Evolutionary conservation across 2,113 vertebrate species (phyloP).

Genomic region (Picathartes gymnocephalus): DNA sequence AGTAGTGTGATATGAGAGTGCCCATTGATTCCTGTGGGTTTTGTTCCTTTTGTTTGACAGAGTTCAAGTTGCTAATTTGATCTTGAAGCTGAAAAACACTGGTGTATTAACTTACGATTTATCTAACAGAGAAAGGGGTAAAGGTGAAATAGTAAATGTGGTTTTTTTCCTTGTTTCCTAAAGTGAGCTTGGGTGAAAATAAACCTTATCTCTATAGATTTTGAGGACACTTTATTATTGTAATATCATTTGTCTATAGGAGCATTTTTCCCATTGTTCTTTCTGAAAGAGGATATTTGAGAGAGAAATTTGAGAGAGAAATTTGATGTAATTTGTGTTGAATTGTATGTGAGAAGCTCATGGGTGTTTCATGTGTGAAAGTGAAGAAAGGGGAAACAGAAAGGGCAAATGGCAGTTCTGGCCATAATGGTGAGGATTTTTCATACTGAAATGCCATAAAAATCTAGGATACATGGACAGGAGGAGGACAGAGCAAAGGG

Average conservation of each 20-base stretch:
- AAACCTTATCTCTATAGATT: background rate
- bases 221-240: background rate
- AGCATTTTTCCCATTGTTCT: background rate
- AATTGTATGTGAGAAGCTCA: background rate
- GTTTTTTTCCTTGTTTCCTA: background rate
- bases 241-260: background rate
- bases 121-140: background rate
- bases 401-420: background rate
- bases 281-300: background rate
- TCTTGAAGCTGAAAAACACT: background rate
- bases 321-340: background rate
- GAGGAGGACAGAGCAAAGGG: background rate
- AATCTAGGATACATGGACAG: background rate
- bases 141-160: background rate
- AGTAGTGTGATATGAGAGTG: background rate
- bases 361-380: background rate
- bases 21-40: background rate
- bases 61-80: background rate
- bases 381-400: background rate
- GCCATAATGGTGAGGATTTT: background rate
- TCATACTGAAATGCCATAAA: background rate
- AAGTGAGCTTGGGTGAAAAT: background rate
- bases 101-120: background rate
- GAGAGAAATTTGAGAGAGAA: background rate
- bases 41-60: background rate